phyloP scores from a whole-genome alignment of 2,888 invertebrate species.

The Cephonodes hylas region DNA sequence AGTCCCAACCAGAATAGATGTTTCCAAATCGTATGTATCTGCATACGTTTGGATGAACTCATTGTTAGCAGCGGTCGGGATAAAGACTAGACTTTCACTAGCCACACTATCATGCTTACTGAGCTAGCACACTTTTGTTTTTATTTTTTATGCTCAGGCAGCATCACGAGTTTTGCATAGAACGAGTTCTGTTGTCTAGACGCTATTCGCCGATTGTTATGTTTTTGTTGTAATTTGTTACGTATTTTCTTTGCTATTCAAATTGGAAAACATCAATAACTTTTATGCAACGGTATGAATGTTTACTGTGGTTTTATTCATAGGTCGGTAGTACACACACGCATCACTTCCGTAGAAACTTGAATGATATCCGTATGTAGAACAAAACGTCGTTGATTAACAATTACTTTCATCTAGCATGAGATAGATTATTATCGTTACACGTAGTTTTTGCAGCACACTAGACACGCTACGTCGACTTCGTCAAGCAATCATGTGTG shows the following conservation, averaged over 20 bases:
- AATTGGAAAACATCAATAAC: not conserved
- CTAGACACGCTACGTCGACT: conserved; percentile 54
- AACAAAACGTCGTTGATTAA: not conserved
- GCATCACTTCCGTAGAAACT: not conserved
- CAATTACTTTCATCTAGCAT: conserved; percentile 1
- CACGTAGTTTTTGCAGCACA: conserved; percentile 39
- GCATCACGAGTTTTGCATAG: not conserved
- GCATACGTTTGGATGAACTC: not conserved
- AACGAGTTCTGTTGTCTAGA: not conserved
- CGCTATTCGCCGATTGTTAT: not conserved
- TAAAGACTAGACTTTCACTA: conserved; percentile 6
- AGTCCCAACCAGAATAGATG: not conserved
- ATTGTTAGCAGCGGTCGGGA: conserved; percentile 5
- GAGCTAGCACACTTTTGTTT: conserved; percentile 8
- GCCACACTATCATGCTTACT: conserved; percentile 5
- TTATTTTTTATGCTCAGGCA: conserved; percentile 3
- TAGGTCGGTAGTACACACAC: not conserved
- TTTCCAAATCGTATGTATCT: not conserved
- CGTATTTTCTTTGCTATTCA: not conserved
- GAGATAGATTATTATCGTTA: conserved; percentile 10
- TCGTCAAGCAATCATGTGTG: conserved; percentile 37
- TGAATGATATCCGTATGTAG: conserved; percentile 5
- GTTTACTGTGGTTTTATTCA: not conserved
- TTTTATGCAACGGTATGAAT: not conserved
- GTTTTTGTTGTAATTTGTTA: not conserved